These are phyloP conservation scores for Microctenopoma steveboyesi DNA, from an alignment of 2,797 vertebrate species.

Conservation along the genomic window DNA sequence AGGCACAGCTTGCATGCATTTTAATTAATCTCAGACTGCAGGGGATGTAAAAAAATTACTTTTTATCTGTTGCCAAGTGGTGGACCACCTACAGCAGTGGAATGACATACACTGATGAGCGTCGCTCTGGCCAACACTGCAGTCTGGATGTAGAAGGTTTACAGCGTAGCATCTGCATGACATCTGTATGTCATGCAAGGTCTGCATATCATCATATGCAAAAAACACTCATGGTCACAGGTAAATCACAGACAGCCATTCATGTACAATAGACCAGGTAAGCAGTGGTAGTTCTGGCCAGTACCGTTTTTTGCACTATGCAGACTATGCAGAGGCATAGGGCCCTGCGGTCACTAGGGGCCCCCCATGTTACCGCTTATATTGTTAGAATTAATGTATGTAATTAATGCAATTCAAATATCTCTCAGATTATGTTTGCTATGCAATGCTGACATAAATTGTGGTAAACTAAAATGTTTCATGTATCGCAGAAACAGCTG, in stretches of 20 bases:
- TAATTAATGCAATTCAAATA: too few relatives aligned
- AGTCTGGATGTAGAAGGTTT: slow-evolving; percentile 41
- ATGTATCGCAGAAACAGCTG: too few relatives aligned
- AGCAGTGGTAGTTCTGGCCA: neutral
- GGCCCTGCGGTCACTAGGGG: too few relatives aligned
- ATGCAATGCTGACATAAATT: too few relatives aligned
- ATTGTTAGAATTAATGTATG: too few relatives aligned
- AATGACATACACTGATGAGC: slow-evolving; percentile 58
- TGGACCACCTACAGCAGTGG: slow-evolving; percentile 74
- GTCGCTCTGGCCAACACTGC: slow-evolving; percentile 40
- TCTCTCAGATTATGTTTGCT: too few relatives aligned
- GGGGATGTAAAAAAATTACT: slow-evolving; percentile 69
- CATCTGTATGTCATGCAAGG: slow-evolving; percentile 15
- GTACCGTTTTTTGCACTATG: too few relatives aligned
- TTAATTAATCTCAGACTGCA: slow-evolving; percentile 82
- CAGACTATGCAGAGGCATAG: too few relatives aligned
- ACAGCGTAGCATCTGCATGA: slow-evolving; percentile 46
- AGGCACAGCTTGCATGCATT: slow-evolving; percentile 79
- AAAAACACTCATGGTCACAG: slow-evolving; percentile 7
- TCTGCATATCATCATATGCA: slow-evolving; percentile 1
- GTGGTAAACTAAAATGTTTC: too few relatives aligned
- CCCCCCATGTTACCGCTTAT: too few relatives aligned
- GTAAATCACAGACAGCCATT: slow-evolving; percentile 16
- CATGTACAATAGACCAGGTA: neutral
- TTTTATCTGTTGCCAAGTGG: slow-evolving; percentile 82